Base-by-base conservation (phyloP, 2,113 vertebrate genomes). In the Lonchura striata region DNA sequence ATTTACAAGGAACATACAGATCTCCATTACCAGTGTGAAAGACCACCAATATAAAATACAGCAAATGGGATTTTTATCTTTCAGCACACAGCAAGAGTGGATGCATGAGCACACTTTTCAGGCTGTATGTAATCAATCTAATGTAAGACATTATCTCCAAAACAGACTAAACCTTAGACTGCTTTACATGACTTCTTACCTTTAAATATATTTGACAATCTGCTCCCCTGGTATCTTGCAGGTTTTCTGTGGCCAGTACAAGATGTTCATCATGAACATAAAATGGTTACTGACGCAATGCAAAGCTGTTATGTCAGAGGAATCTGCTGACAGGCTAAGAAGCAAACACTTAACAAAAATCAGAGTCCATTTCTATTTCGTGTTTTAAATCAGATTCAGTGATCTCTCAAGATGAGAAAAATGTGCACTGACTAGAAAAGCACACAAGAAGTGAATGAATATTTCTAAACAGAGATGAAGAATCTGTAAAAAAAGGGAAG, bases 31-130 rank as follows among this genome's bases (percentile, higher is more conserved):
- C 77, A 90, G 94, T 97, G 91, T 98, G 97, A 97, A 95, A 97
- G 97, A 97, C 97, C 97, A 97, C 97, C 96, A 98, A 90, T 98
- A 97, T 97, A 97, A 98, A 98, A 97, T 88, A 92, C 77, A 96
- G 95, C 97, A 98, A 98, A 98, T 98, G 97, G 97, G 97, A 96
- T 97, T 98, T 97, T 98, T 98, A 98, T 98, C 98, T 98, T 98
- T 97, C 97, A 97, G 96, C 96, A 95, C 90, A 83, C 92, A 96
- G 95, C 76, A 82, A 94, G 91, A 97, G 90, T 95, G 92, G 93
- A 94, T 97, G 95, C 96, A 93, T 88, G 90, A 95, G 92, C 95
- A 96, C 49, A 85, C 88, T 97, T 95, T 95, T 95, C 95, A 83
- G 97, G 86, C 96, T 97, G 97, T 83, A 92, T 97, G 88, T 89